These are phyloP conservation scores for Amblyjoppa fuscipennis DNA, from an alignment of 2,888 invertebrate species.

Conservation along the genomic window DNA sequence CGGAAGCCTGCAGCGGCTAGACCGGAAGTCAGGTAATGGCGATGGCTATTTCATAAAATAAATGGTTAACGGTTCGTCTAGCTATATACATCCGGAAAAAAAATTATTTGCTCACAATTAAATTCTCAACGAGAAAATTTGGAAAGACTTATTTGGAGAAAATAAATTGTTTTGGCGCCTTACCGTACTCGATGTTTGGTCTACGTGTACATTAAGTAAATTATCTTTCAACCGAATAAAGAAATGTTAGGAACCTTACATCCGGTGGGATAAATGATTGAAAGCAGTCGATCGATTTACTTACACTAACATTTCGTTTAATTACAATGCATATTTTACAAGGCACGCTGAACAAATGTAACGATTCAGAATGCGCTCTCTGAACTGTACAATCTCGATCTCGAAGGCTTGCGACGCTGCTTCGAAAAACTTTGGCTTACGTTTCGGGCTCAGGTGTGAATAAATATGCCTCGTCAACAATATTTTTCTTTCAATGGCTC, in stretches of 20 bases:
- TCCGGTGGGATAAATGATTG: conserved; percentile 7
- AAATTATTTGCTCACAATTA: neutral
- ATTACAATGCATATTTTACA: conserved; percentile 62
- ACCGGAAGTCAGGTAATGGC: neutral
- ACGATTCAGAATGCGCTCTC: conserved; percentile 48
- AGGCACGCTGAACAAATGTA: conserved; percentile 47
- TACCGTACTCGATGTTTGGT: neutral
- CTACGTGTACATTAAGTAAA: neutral
- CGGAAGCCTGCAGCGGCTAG: neutral
- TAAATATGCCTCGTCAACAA: conserved; percentile 3
- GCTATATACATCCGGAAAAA: too few relatives aligned
- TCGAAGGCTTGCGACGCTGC: conserved; percentile 4
- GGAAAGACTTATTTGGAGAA: neutral
- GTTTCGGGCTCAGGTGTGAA: conserved; percentile 6
- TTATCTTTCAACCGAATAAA: neutral
- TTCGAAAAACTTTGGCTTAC: conserved; percentile 15
- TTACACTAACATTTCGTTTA: conserved; percentile 57
- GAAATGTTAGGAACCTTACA: neutral
- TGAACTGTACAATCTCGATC: conserved; percentile 53
- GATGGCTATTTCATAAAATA: neutral
- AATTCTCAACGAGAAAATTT: neutral
- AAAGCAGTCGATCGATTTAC: conserved; percentile 14
- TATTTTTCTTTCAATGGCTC: neutral
- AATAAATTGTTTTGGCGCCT: neutral
- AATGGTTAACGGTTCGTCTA: neutral